Base-by-base conservation (phyloP, 2,797 vertebrate genomes). In the Odontamblyopus rebecca region DNA sequence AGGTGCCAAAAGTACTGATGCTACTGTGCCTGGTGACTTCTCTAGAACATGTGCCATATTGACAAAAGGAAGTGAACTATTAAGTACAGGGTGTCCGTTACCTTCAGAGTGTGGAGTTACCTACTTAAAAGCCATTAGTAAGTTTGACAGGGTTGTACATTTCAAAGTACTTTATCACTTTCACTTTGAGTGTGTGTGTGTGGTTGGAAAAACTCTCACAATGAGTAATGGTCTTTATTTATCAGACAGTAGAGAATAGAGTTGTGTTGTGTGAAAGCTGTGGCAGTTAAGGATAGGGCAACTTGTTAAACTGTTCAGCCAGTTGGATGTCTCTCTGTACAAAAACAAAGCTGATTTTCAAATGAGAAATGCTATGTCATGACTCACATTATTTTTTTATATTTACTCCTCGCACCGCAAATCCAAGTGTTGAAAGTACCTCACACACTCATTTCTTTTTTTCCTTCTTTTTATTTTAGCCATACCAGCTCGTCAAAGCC, bases 101-200 rank as follows among this genome's bases (percentile, higher is more conserved):
- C 87, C 67, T 77, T 67, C 72, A 73, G 75, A 80, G 83, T 62
- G 15, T 86, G 68, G 69, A 79, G 85, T 89, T 89, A 86, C 85
- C 83, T 77, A 81, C 79, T 86, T 83, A 83, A 89, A 89, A 86
- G 72, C 82, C 85, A 87, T 88, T 89, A 88, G 81, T 77, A 79
- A 78, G 78, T 81, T 83, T 88, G 83, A 84, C 86, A 87, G 29
- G 59, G 66, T 67, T 67, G 89, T 89, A 85, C 80, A 89, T 87
- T 74, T 86, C 70, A 15, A 29, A 74, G 73, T 62, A 67, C 79
- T 82, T 78, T 74, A 85, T 86, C 81, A 84, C 78, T 89, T 88
- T 90, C 85, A 83, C 73, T 82, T 80, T 70, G 53, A 56, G 65
- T 68, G 67, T 23, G 53, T 61, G 57, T 57, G 57, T 57, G 38